A percentile compares a stretch with the other conserved stretches of the same genome.
These are phyloP conservation scores for Enteromius treurensis DNA, from an alignment of 2,797 vertebrate genomes.

Conservation along the genomic window DNA sequence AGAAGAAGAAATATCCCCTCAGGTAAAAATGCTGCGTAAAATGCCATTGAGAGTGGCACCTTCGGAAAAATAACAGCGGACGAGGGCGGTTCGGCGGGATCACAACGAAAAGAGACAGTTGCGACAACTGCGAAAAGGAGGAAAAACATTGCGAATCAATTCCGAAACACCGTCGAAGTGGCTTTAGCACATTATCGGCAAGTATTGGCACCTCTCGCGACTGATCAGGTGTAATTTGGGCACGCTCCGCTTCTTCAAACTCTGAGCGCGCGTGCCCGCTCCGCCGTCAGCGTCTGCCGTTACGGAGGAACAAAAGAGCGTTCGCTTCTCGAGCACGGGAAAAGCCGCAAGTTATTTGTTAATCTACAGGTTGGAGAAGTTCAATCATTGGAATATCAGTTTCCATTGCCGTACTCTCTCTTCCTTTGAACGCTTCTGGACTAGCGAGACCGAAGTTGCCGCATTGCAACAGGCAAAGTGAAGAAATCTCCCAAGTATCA, in stretches of 20 bases:
- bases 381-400: slow-evolving; percentile 52
- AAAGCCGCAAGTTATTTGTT: slow-evolving; percentile 68
- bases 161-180: slow-evolving; percentile 47
- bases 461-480: slow-evolving; percentile 95
- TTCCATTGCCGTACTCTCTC: slow-evolving; percentile 45
- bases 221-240: slow-evolving; percentile 64
- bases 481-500: slow-evolving; percentile 66
- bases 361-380: slow-evolving; percentile 77
- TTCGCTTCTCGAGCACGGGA: slow-evolving; percentile 36
- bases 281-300: slow-evolving; percentile 54
- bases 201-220: slow-evolving; percentile 53
- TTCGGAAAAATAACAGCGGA: slow-evolving; percentile 82
- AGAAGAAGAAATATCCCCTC: slow-evolving; percentile 71
- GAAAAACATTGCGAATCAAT: slow-evolving; percentile 44
- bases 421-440: slow-evolving; percentile 63
- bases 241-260: slow-evolving; percentile 60
- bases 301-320: slow-evolving; percentile 56
- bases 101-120: slow-evolving; percentile 61
- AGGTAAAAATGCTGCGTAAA: slow-evolving; percentile 76
- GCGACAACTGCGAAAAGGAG: slow-evolving; percentile 66
- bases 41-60: slow-evolving; percentile 74
- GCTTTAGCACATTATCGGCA: slow-evolving; percentile 54
- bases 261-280: slow-evolving; percentile 58
- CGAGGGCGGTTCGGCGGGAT: slow-evolving; percentile 77
- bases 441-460: slow-evolving; percentile 80